Conservation (phyloP, 2,888 invertebrate species). For the Empis livida region DNA sequence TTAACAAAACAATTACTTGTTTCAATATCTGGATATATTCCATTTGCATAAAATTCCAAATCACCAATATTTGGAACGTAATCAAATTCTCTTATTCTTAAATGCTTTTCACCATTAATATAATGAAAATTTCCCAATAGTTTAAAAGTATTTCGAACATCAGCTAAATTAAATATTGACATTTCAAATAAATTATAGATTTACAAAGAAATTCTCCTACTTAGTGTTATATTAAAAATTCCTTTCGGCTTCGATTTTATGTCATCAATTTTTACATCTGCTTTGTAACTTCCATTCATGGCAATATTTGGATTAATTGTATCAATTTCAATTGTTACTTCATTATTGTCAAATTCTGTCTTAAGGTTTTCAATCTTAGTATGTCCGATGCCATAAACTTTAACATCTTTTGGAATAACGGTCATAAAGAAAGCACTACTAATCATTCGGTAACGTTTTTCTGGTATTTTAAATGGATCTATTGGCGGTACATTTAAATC, state of each 20-base stretch:
- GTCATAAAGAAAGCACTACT: conserved; percentile 10
- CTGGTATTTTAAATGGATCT: conserved; percentile 24
- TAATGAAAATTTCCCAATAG: conserved; percentile 39
- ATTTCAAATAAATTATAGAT: conserved; percentile 20
- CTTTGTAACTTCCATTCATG: conserved; percentile 42
- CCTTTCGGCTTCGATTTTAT: conserved; percentile 43
- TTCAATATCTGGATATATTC: conserved; percentile 42
- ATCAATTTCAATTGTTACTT: conserved; percentile 44
- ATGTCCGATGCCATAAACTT: conserved; percentile 38
- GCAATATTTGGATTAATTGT: conserved; percentile 38
- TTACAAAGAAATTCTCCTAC: conserved; percentile 31
- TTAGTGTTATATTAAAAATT: conserved; percentile 39
- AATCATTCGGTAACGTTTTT: conserved; percentile 7
- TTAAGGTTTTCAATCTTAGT: conserved; percentile 39
- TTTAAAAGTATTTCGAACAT: conserved; percentile 42
- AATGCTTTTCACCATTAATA: conserved; percentile 36
- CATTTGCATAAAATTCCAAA: conserved; percentile 41
- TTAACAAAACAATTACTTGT: conserved; percentile 35
- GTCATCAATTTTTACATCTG: conserved; percentile 42
- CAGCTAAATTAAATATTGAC: conserved; percentile 27
- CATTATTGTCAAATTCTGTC: conserved; percentile 39
- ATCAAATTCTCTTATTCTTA: conserved; percentile 41
- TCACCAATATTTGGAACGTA: conserved; percentile 45
- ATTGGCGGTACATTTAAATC: conserved; percentile 28
- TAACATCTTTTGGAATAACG: conserved; percentile 35